Evolutionary conservation across 1,140 invertebrate species (phyloP).

Genomic region (Laupala kohalensis): DNA sequence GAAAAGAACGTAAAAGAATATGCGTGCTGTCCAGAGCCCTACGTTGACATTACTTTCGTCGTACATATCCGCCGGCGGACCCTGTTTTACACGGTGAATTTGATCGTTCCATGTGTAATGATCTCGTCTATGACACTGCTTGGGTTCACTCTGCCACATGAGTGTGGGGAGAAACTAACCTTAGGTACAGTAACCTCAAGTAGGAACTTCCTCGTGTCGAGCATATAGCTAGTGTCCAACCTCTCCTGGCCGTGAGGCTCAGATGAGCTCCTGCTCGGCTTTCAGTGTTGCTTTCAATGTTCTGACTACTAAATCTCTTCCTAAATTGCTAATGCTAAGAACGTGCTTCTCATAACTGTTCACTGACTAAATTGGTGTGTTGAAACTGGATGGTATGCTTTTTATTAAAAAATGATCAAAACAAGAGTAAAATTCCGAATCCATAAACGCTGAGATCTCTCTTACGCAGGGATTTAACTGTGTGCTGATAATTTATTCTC

Average conservation of each 20-base stretch:
- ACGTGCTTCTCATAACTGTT: not conserved
- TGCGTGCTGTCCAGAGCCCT: slow-evolving; percentile 40
- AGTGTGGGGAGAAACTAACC: slow-evolving; percentile 56
- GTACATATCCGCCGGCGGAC: slow-evolving; percentile 48
- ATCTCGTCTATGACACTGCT: slow-evolving; percentile 52
- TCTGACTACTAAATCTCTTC: not conserved
- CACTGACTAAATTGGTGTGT: not conserved
- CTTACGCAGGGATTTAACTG: not conserved
- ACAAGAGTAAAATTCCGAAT: not conserved
- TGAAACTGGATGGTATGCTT: not conserved
- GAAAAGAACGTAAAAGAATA: slow-evolving; percentile 31
- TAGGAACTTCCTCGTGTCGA: slow-evolving; percentile 16
- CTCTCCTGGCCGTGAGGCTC: not conserved
- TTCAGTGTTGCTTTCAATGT: not conserved
- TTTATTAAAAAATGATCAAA: not conserved
- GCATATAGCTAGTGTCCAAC: not conserved
- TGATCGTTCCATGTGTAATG: slow-evolving; percentile 55
- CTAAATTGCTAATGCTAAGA: not conserved
- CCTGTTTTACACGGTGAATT: slow-evolving; percentile 56
- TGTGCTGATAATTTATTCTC: not conserved
- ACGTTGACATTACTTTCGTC: slow-evolving; percentile 52
- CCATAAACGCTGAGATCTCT: not conserved
- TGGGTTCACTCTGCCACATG: slow-evolving; percentile 51
- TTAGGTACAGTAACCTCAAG: slow-evolving; percentile 33
- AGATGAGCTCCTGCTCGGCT: not conserved